Evolutionary conservation across 2,888 invertebrate species (phyloP), one percentile per base, ranked within the genome.

Genomic region (Coleophora deauratella): DNA sequence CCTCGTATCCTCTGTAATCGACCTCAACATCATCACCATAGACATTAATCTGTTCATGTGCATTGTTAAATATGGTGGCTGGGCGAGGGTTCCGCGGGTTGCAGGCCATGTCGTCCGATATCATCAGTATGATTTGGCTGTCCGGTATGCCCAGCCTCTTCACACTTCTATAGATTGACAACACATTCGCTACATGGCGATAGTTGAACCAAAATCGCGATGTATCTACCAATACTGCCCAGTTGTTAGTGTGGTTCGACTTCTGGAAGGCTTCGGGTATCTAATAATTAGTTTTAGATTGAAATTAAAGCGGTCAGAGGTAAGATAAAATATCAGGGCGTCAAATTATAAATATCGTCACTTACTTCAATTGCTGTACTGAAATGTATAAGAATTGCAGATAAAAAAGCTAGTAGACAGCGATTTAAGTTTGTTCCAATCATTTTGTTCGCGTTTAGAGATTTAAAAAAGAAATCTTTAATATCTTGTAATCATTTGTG

Each of bases 141-240:
- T 99, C 99, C 0, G 99, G 99, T 56, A 99, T 99, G n/a, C 99
- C 99, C 3, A 99, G 87, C 11, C 99, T 88, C 77, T 99, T 99
- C 0, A 99, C 98, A 68, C 98, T 98, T 9, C 98, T 90, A 71
- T 99, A 99, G 48, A 99, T 96, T 0, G 99, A 99, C 12, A 99
- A 78, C 0, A 99, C 99, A 75, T 99, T 99, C 3, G 99, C 98
- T 27, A 99, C 98, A 90, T 99, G 99, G 6, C 99, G 91, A 74
- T 99, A 99, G 75, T 99, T 99, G 70, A 99, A 99, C 99, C 99
- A 99, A 78, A 99, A 99, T 42, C 99, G 87, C 1, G 98, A 99
- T 0, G 99, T 99, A 73, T 99, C 99, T 0, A 99, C 99, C 41
- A 99, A 79, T 10, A 99, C 98, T 0, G 99, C 99, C 99, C 99